These are phyloP conservation scores for Lepus townsendii DNA, from an alignment of 2,797 vertebrate genomes.

Conservation along the genomic window DNA sequence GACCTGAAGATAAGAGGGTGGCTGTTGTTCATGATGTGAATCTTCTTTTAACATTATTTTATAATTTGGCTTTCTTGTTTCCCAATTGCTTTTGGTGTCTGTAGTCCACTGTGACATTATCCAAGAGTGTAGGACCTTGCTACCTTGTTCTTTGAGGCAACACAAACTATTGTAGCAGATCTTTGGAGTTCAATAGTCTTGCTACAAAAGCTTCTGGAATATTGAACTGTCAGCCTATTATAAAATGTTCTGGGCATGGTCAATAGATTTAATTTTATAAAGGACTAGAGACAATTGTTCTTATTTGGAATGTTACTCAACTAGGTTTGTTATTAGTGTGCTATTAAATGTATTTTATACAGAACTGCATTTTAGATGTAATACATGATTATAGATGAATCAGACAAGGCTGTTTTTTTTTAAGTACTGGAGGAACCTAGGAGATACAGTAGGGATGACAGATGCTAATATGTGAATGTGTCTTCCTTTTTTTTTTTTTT, in stretches of 20 bases:
- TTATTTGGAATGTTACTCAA: slow-evolving; percentile 10
- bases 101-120: background rate
- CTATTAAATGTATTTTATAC: background rate
- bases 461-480: background rate
- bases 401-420: background rate
- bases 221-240: background rate
- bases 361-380: background rate
- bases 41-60: slow-evolving; percentile 39
- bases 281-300: background rate
- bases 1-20: background rate
- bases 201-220: slow-evolving; percentile 8
- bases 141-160: background rate
- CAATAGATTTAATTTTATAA: background rate
- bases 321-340: background rate
- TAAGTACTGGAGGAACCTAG: background rate
- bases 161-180: background rate
- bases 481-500: no score
- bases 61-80: slow-evolving; percentile 15
- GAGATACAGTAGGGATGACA: background rate
- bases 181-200: background rate
- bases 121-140: background rate
- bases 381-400: background rate
- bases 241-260: background rate
- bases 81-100: slow-evolving; percentile 46
- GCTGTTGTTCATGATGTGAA: background rate